phyloP scores from a whole-genome alignment of 2,888 invertebrate species.

The Crocallis elinguaria region DNA sequence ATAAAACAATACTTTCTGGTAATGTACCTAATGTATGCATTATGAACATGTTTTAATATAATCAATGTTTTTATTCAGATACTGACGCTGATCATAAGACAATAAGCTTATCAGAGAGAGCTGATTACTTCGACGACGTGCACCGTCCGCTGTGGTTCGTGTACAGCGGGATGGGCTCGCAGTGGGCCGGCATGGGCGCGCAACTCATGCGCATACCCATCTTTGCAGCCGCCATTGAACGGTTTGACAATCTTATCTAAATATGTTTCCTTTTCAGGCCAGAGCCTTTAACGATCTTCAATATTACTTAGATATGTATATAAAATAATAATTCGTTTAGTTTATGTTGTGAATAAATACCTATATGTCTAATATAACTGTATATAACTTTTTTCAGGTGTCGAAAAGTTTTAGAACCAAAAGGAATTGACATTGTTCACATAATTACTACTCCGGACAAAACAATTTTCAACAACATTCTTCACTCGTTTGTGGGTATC shows the following conservation, averaged over 20 bases:
- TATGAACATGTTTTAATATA: too few relatives aligned
- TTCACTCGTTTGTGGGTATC: conserved; percentile 90
- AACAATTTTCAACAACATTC: conserved; percentile 76
- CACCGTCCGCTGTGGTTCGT: conserved; percentile 87
- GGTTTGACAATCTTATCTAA: conserved; percentile 44
- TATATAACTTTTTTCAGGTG: conserved; percentile 27
- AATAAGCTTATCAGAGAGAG: conserved; percentile 49
- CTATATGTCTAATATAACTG: too few relatives aligned
- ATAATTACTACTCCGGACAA: conserved; percentile 37
- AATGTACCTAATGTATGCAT: not conserved
- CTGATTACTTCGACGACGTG: conserved; percentile 57
- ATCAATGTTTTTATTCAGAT: conserved; percentile 40
- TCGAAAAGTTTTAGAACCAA: conserved; percentile 27
- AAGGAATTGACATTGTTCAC: conserved; percentile 34
- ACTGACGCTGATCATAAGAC: conserved; percentile 54
- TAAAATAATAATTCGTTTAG: too few relatives aligned
- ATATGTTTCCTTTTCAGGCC: not conserved
- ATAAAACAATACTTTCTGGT: not conserved
- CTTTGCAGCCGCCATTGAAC: conserved; percentile 83
- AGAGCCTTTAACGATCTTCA: too few relatives aligned
- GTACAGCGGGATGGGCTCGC: conserved; percentile 90
- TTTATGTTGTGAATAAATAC: too few relatives aligned
- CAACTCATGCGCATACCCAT: conserved; percentile 86
- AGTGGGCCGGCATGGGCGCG: conserved; percentile 88
- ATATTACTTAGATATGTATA: too few relatives aligned